Base-by-base conservation (phyloP, 2,888 invertebrate species). In the Catocala sponsa region DNA sequence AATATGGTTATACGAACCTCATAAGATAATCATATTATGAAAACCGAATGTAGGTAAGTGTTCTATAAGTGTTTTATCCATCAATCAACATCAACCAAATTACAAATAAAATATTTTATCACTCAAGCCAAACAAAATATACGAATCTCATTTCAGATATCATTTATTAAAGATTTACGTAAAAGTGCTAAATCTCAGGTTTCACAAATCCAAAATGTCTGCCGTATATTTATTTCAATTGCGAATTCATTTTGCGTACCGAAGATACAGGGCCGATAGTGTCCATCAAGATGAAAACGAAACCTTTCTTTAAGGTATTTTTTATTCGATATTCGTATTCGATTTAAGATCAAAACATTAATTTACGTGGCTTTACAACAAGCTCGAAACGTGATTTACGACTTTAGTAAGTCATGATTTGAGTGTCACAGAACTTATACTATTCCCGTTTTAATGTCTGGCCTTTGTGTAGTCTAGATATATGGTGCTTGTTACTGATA, bases 271-370 rank as follows among this genome's bases (percentile, higher is more conserved):
- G 7, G 6, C 15, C 7, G 75, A 74, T 74, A 65, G 38, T 58
- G 74, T 74, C 78, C 15, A 52, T 65, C 74, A 68, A 55, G 9
- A 60, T 42, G 35, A 41, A 53, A 63, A 65, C 49, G 47, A 60
- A 68, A 35, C 59, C 49, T 65, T 74, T 74, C 60, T 72, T 62
- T 62, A 52, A 59, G 46, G 59, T 63, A 54, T 77, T 71, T 63
- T 65, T 60, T 49, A 67, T 52, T 38, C 35, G 55, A 59, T 25
- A 25, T 52, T 53, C 11, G 52, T 62, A 74, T 72, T 63, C 58
- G 64, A 59, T 59, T 63, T 48, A 53, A 73, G 78, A 78, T 78
- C 72, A 66, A 74, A 68, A 72, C 75, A 77, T 75, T 78, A 77
- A 77, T 77, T 77, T 38, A 25, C 52, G 63, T 43, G 63, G 78